These are phyloP conservation scores for Syngnathoides biaculeatus DNA, from an alignment of 2,113 vertebrate genomes.

Conservation along the genomic window DNA sequence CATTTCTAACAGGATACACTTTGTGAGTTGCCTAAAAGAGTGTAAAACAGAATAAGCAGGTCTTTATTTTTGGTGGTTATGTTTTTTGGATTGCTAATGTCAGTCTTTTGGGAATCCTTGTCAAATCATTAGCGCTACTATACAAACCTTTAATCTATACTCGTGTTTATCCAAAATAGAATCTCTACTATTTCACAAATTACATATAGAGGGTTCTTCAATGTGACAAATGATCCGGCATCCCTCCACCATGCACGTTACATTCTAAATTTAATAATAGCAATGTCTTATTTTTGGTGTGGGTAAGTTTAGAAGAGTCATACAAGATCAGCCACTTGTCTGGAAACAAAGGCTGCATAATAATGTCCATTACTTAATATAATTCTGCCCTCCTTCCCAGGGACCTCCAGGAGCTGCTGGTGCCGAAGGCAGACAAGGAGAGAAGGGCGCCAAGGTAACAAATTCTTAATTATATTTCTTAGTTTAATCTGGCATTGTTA, in stretches of 20 bases:
- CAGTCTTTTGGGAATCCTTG: neutral
- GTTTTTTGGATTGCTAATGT: neutral
- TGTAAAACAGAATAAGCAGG: neutral
- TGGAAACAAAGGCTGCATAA: neutral
- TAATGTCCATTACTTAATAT: slow-evolving; percentile 23
- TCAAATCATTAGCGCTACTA: neutral
- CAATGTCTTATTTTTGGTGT: neutral
- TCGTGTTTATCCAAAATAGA: neutral
- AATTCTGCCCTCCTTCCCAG: slow-evolving; percentile 66
- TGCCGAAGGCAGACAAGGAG: slow-evolving; percentile 93
- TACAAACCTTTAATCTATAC: neutral
- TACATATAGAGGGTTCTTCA: too few species aligned
- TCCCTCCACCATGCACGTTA: neutral
- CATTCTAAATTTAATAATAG: neutral
- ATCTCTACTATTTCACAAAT: neutral
- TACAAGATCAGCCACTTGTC: neutral
- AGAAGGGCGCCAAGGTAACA: slow-evolving; percentile 96
- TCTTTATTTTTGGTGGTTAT: neutral
- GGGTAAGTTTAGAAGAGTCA: neutral
- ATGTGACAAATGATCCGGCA: too few species aligned
- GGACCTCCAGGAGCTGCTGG: slow-evolving; percentile 88
- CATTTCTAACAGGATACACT: neutral
- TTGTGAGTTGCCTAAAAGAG: neutral
- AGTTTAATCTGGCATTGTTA: neutral
- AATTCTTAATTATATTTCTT: slow-evolving; percentile 20